Evolutionary conservation across 1,140 invertebrate species (phyloP), one percentile per base, ranked within the genome.

Genomic region (Conus ventricosus): DNA sequence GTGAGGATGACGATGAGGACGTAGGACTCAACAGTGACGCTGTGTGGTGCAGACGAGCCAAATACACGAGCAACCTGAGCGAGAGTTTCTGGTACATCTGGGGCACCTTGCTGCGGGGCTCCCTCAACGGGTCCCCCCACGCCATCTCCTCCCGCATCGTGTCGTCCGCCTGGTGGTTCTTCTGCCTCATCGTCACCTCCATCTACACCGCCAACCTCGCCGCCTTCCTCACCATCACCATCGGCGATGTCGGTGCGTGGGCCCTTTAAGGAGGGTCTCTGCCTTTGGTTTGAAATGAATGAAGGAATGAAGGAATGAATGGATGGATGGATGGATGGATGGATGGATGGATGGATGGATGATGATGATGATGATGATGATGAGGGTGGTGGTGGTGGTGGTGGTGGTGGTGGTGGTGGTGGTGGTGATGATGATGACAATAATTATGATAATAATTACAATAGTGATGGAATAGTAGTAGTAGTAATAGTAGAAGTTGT

Each of bases 151-250:
- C 92, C 55, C 87, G 94, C 53, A 99, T 99, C 91, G 98, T 99
- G 0, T 98, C 98, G n/a, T 97, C 97, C 85, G 98, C 98, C 0
- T 99, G 99, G 99, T 99, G 99, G 98, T 99, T 99, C 95, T 99
- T 99, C 95, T 99, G 98, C 0, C 96, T 99, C 39, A 99, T 99
- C 92, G 96, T 99, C 82, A 98, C 99, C 88, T 99, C 98, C 76
- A 99, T 98, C 67, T 99, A 99, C 95, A 99, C 99, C 55, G 98
- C 99, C 78, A 95, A 95, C 88, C 91, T 95, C 88, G 94, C 94
- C 53, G 94, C 94, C 81, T 94, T 95, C 88, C 91, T 95, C 39
- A 95, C 94, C 25, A 93, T 95, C 75, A 93, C 94, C 55, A 92
- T 93, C 17, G 87, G 87, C 5, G 89, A 89, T 57, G 84, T 83